phyloP scores from a whole-genome alignment of 2,797 vertebrate genomes.

The Hybognathus amarus region DNA sequence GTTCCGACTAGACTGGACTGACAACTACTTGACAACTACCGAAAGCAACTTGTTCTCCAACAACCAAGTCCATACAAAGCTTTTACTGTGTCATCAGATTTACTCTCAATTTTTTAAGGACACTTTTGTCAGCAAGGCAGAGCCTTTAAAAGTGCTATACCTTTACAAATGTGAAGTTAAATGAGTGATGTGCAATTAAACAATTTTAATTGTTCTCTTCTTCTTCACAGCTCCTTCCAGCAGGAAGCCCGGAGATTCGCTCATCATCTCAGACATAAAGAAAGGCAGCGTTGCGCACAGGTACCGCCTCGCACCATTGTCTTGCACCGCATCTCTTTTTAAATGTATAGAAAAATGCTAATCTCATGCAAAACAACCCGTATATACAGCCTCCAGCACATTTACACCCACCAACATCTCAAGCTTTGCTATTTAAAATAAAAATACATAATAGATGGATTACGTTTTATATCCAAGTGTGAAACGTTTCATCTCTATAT shows the following conservation, averaged over 20 bases:
- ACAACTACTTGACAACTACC: neutral
- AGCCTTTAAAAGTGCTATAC: neutral
- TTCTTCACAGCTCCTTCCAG: conserved; percentile 90
- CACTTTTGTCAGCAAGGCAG: neutral
- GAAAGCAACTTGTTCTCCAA: neutral
- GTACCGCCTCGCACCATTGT: conserved; percentile 68
- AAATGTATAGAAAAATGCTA: conserved; percentile 9
- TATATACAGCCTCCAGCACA: conserved; percentile 2
- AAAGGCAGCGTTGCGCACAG: conserved; percentile 98
- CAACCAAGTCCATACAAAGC: neutral
- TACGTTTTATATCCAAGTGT: neutral
- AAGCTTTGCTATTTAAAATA: neutral
- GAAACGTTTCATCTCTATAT: neutral
- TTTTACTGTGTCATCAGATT: conserved; percentile 19
- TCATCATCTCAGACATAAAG: conserved; percentile 99
- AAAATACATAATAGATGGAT: conserved; percentile 16
- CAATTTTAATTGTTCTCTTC: conserved; percentile 26
- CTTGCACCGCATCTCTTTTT: neutral
- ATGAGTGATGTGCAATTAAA: conserved; percentile 6
- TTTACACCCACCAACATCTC: neutral
- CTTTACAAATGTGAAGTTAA: neutral
- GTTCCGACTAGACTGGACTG: neutral
- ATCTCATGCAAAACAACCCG: conserved; percentile 18
- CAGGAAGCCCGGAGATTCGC: conserved; percentile 92
- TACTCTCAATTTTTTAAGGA: neutral